Evolutionary conservation across 2,113 vertebrate species (phyloP).

Genomic region (Natator depressus): DNA sequence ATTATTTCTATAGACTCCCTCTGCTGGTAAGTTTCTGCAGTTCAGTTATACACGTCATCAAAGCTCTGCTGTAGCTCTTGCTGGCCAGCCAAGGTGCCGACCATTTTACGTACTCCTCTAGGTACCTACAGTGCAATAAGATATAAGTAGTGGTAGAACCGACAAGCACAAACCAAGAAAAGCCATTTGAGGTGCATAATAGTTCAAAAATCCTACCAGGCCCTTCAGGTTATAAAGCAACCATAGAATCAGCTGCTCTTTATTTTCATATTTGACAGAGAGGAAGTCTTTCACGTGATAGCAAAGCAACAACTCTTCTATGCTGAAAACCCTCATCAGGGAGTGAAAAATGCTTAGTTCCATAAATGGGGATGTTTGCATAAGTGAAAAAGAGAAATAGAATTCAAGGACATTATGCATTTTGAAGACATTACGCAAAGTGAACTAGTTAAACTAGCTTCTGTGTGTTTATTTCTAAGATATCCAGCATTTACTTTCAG

Average conservation of each 20-base stretch:
- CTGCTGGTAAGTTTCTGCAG: background rate
- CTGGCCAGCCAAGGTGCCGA: background rate
- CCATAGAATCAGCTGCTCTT: background rate
- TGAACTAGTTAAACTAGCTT: background rate
- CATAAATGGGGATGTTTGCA: background rate
- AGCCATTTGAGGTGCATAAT: background rate
- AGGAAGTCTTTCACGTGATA: background rate
- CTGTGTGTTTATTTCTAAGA: background rate
- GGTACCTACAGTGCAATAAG: background rate
- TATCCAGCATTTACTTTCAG: background rate
- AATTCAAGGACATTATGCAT: background rate
- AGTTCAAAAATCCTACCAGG: background rate
- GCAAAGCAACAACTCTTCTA: background rate
- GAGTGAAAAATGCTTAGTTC: background rate
- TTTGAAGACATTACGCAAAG: background rate
- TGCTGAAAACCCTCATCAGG: background rate
- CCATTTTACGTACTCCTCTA: background rate
- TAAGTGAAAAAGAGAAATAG: slow-evolving; percentile 17
- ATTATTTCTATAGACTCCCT: background rate
- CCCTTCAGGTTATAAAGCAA: background rate
- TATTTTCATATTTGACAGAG: background rate
- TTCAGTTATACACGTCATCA: background rate
- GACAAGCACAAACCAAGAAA: background rate
- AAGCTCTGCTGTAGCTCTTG: background rate
- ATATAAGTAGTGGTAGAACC: background rate